Conservation (phyloP, 2,113 vertebrate species). For the Rhinogobius similis region DNA sequence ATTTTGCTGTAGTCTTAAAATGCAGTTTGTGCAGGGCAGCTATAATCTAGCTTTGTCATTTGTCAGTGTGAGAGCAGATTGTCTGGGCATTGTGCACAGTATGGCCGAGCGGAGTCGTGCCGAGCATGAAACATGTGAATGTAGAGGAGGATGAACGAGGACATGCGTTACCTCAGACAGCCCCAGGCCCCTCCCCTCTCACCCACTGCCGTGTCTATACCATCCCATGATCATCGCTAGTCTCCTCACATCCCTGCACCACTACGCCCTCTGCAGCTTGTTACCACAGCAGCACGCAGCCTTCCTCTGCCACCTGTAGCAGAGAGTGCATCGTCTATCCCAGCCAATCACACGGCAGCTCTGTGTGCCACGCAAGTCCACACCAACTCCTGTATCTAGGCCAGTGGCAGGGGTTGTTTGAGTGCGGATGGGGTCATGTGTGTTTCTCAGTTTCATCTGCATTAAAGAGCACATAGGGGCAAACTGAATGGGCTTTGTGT, state of each 20-base stretch:
- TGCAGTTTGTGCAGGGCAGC: background rate
- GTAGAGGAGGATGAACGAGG: background rate
- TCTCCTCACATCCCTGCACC: constrained; percentile 41
- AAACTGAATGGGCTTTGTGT: background rate
- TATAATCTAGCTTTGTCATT: background rate
- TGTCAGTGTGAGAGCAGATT: constrained; percentile 5
- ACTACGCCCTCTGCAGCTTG: constrained; percentile 33
- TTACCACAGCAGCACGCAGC: constrained; percentile 43
- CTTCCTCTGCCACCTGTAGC: constrained; percentile 45
- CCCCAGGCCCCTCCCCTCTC: constrained; percentile 15
- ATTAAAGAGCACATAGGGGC: constrained; percentile 30
- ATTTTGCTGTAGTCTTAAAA: background rate
- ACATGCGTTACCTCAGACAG: constrained; percentile 43
- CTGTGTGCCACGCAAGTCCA: background rate
- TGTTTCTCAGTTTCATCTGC: constrained; percentile 14
- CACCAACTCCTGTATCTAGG: background rate
- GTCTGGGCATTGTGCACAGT: constrained; percentile 1
- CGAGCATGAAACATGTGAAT: background rate
- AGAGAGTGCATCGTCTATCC: constrained; percentile 11
- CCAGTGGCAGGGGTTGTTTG: background rate
- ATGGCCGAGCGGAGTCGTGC: background rate
- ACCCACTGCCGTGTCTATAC: background rate
- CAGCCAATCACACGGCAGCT: constrained; percentile 29
- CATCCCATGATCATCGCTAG: constrained; percentile 39
- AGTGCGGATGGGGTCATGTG: constrained; percentile 3